phyloP scores from a whole-genome alignment of 2,113 vertebrate genomes.

The Aspidoscelis tigris region DNA sequence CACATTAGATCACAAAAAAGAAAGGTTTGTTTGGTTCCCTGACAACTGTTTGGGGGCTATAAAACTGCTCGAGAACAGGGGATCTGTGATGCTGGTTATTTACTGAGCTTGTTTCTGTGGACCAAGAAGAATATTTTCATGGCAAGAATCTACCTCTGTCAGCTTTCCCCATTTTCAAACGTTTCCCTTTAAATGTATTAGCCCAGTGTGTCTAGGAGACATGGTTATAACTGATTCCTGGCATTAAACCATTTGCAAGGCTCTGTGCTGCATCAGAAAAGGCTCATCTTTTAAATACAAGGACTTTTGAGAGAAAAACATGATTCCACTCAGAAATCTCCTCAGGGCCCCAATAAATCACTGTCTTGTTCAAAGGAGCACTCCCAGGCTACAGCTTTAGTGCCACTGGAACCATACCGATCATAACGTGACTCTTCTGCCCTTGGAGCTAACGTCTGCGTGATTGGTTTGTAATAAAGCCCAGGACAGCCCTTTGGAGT shows the following conservation, averaged over 20 bases:
- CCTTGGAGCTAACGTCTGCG: not conserved
- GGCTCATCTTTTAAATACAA: slow-evolving; percentile 48
- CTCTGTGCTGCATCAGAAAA: slow-evolving; percentile 49
- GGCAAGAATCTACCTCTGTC: slow-evolving; percentile 47
- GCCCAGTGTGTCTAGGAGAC: slow-evolving; percentile 46
- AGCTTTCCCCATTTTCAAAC: slow-evolving; percentile 54
- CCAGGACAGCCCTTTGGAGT: not conserved
- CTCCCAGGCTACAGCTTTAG: slow-evolving; percentile 7
- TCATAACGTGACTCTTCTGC: not conserved
- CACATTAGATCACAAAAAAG: too few relatives aligned
- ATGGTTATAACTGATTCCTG: slow-evolving; percentile 54
- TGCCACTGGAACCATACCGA: not conserved
- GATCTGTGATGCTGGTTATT: slow-evolving; percentile 13
- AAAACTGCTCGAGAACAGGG: slow-evolving; percentile 25
- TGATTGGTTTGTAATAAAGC: not conserved
- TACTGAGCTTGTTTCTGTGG: slow-evolving; percentile 21
- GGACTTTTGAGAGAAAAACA: slow-evolving; percentile 21
- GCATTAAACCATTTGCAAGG: slow-evolving; percentile 48
- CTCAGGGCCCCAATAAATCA: slow-evolving; percentile 56
- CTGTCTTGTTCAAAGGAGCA: slow-evolving; percentile 12
- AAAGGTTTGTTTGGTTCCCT: too few relatives aligned
- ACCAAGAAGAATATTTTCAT: slow-evolving; percentile 60
- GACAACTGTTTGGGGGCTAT: not conserved
- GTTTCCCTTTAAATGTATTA: slow-evolving; percentile 49
- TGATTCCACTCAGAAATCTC: slow-evolving; percentile 48